These are phyloP conservation scores for Echinops telfairi DNA, from an alignment of 2,113 vertebrate genomes.

Conservation along the genomic window DNA sequence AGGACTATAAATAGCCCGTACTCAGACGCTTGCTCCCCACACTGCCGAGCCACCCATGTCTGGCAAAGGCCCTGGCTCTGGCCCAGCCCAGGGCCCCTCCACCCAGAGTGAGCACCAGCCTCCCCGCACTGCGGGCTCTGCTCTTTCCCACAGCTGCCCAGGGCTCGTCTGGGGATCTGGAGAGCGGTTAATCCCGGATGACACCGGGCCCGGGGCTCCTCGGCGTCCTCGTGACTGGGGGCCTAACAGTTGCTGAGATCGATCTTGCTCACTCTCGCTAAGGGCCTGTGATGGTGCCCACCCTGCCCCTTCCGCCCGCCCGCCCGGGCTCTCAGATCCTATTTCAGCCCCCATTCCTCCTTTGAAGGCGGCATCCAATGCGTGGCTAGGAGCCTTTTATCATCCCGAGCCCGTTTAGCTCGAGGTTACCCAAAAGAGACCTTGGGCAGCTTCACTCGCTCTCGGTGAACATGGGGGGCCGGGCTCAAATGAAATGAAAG, in stretches of 20 bases:
- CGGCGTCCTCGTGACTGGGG: neutral
- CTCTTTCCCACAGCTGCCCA: neutral
- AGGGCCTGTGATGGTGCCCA: neutral
- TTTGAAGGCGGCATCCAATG: constrained; percentile 72
- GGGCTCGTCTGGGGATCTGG: neutral
- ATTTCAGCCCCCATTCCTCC: constrained; percentile 74
- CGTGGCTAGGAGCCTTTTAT: constrained; percentile 69
- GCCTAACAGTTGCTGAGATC: fast-evolving
- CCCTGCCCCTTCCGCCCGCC: neutral
- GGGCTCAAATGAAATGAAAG: constrained; percentile 73
- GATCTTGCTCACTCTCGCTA: neutral
- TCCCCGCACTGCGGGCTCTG: neutral
- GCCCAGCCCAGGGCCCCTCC: neutral
- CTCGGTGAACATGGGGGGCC: constrained; percentile 61
- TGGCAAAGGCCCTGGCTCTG: neutral
- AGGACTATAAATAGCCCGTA: neutral
- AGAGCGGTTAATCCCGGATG: neutral
- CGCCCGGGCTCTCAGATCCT: constrained; percentile 53
- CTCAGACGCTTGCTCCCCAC: neutral
- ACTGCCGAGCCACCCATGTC: neutral
- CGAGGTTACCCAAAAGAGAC: constrained; percentile 80
- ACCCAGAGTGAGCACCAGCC: fast-evolving
- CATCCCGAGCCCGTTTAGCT: constrained; percentile 71
- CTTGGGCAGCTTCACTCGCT: constrained; percentile 74
- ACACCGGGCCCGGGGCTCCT: neutral